A percentile compares a stretch with the other conserved stretches of the same genome.
These are phyloP conservation scores for Manis javanica DNA, from an alignment of 2,797 vertebrate genomes.

Conservation along the genomic window DNA sequence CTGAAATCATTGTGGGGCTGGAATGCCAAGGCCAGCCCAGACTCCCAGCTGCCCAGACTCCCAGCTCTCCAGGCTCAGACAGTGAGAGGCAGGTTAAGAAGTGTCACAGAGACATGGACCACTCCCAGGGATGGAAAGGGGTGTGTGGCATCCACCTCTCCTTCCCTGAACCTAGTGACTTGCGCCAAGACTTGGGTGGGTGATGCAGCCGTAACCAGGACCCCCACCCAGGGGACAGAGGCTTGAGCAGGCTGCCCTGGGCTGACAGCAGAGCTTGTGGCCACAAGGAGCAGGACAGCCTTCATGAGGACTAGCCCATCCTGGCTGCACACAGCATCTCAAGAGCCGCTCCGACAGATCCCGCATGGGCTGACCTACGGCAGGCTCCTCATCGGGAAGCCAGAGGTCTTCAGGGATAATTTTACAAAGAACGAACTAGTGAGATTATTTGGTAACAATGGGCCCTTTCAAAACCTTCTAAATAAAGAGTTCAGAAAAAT, in stretches of 20 bases:
- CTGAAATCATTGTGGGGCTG: background rate
- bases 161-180: background rate
- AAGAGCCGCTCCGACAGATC: fast-evolving
- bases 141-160: fast-evolving
- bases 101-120: fast-evolving
- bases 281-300: background rate
- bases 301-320: fast-evolving
- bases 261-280: fast-evolving
- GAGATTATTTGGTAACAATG: background rate
- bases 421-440: fast-evolving
- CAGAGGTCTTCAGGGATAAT: background rate
- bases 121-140: background rate
- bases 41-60: background rate
- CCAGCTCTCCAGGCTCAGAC: background rate
- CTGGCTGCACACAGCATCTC: background rate
- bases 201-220: background rate
- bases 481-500: background rate
- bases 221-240: fast-evolving
- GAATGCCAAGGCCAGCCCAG: background rate
- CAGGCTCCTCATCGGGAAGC: background rate
- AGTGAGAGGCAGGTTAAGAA: background rate
- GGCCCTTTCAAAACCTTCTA: background rate
- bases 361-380: fast-evolving
- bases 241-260: background rate
- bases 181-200: fast-evolving